Conservation (phyloP, 1,140 invertebrate species). For the Calliphora vicina region DNA sequence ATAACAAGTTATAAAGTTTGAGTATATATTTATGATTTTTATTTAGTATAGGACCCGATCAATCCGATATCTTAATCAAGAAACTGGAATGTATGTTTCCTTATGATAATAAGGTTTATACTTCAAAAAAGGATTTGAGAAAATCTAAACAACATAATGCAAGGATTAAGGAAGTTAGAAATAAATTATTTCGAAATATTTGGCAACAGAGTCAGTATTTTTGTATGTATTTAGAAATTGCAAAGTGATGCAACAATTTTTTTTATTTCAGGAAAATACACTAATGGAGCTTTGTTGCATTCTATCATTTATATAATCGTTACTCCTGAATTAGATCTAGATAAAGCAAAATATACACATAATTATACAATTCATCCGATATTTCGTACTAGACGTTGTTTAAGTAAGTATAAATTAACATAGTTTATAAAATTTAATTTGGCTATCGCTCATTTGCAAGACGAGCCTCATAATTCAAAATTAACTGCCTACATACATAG, state of each 20-base stretch:
- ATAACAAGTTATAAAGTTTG: too few species aligned
- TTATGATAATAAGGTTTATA: slow-evolving; percentile 33
- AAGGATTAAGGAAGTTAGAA: slow-evolving; percentile 42
- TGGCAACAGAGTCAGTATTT: slow-evolving; percentile 50
- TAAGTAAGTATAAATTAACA: slow-evolving; percentile 41
- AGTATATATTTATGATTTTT: neutral
- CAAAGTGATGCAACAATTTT: too few species aligned
- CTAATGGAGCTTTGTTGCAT: slow-evolving; percentile 52
- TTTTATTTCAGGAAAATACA: slow-evolving; percentile 48
- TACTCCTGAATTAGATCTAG: slow-evolving; percentile 42
- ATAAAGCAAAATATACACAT: slow-evolving; percentile 46
- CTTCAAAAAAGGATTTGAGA: neutral
- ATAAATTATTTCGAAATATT: slow-evolving; percentile 50
- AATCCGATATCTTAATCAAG: slow-evolving; percentile 46
- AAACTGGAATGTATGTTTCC: slow-evolving; percentile 51
- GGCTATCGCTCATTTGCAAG: too few species aligned
- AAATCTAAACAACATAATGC: slow-evolving; percentile 6
- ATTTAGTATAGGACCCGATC: slow-evolving; percentile 46
- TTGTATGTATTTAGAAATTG: too few species aligned
- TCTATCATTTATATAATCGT: slow-evolving; percentile 58
- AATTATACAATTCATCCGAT: slow-evolving; percentile 52
- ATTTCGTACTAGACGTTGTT: slow-evolving; percentile 54
- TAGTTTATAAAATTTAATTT: too few species aligned
- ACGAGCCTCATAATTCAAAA: too few species aligned
- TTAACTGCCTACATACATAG: too few species aligned